Evolutionary conservation across 2,888 invertebrate species (phyloP), one percentile per base, ranked within the genome.

Genomic region (Pegoplata infirma): DNA sequence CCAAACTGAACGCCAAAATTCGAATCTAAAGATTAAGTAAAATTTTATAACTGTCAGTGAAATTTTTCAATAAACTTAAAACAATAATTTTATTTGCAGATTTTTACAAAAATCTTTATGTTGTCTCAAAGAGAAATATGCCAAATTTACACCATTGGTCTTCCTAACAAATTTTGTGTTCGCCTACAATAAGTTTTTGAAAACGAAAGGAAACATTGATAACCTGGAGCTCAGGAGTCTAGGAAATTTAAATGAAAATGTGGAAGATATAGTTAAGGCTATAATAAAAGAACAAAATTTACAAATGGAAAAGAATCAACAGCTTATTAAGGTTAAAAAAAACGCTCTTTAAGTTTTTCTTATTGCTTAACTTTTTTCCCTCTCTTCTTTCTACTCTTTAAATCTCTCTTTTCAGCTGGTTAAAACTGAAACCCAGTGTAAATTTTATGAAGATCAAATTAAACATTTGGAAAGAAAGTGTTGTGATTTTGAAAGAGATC

Each of bases 141-240:
- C 87, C 82, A 88, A 89, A 83, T 90, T 86, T 63, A 89, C 89
- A 32, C 90, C 90, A 1, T 73, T 90, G 49, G 85, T 90, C 83
- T 86, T 87, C 82, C 84, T 90, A 1, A 85, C 83, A 19, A 88
- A 90, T 74, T 90, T 89, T 80, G 84, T 87, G 44, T 86, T 84
- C 75, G 84, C 87, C 12, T 86, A 88, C 64, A 82, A 84, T 14
- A 86, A 85, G 75, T 86, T 87, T 14, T 74, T 1, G 72, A 74
- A 63, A 81, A 77, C 19, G 76, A 80, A 21, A 58, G 69, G 1
- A 21, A 8, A 28, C 44, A 61, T 8, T 10, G 53, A 56, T 3
- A 36, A 46, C 5, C 23, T 56, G 10, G 28, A 25, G 8, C 12
- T n/a, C 8, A 56, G 40, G 1, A 51, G 69, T 23, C 1, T 28